Base-by-base conservation (phyloP, 2,888 invertebrate species). In the Yponomeuta cagnagella region DNA sequence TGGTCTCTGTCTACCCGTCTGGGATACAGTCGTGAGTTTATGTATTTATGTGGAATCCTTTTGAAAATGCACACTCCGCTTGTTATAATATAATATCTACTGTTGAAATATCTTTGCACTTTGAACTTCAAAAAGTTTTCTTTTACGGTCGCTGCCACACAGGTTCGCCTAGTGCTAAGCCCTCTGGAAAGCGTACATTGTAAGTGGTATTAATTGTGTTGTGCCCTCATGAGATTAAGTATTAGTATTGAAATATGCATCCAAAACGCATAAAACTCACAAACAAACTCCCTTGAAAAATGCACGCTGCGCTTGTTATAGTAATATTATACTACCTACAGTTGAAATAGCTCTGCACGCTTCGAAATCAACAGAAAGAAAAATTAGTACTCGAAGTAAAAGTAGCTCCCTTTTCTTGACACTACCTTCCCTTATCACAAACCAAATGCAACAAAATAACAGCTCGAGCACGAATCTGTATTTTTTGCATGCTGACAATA, bases 381-480 rank as follows among this genome's bases (percentile, higher is more conserved):
- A 65, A 65, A 65, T 65, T 30, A 65, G 65, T 33, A 2, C 23
- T 65, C 12, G 65, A 65, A 65, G 33, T 65, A 43, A 68, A 68
- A 48, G 68, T 3, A 48, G 48, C 68, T 12, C n/a, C 43, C 68
- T 37, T 68, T 37, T 48, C n/a, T 30, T 23, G 68, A 23, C 68
- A 15, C 68, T 48, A 15, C 23, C 48, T 69, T 5, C 65, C 33
- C 65, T 31, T 10, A 3, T 12, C 65, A 65, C 9, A 58, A 15
- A 12, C 12, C 52, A 15, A 58, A 58, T 58, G 52, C 52, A 58
- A 58, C 52, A 15, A 58, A 58, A 58, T 4, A 58, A 15, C 15
- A 12, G 15, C 52, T 58, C 52, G 5, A 43, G 43, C 43, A 8
- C 9, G 43, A 43, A 43, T 43, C 5, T 43, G 5, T 5, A 43